phyloP scores from a whole-genome alignment of 2,113 vertebrate species.

The Gambusia holbrooki region DNA sequence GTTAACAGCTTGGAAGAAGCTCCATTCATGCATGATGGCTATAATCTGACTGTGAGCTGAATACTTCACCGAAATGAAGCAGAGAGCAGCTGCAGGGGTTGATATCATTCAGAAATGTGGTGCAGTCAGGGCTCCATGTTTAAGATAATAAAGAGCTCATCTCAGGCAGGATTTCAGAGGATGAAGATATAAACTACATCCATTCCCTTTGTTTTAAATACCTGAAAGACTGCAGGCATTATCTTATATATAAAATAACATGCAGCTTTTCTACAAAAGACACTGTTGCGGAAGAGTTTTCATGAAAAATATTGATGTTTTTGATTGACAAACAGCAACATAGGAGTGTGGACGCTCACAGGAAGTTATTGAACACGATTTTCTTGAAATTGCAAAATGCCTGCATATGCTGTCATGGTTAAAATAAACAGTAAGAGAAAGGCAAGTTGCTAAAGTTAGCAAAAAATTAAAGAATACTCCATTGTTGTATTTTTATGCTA shows the following conservation, averaged over 20 bases:
- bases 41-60: not conserved
- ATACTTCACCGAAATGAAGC: too few relatives aligned
- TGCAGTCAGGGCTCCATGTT: constrained; percentile 10
- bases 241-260: constrained; percentile 1
- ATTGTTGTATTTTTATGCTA: too few relatives aligned
- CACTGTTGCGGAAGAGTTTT: not conserved
- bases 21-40: not conserved
- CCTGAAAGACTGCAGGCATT: not conserved
- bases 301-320: constrained; percentile 3
- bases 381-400: not conserved
- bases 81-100: not conserved
- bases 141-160: constrained; percentile 14
- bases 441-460: not conserved
- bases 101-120: not conserved
- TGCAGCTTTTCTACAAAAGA: not conserved
- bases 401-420: not conserved
- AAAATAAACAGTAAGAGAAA: not conserved
- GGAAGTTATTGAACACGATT: not conserved
- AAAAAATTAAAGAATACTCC: not conserved
- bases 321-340: not conserved
- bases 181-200: not conserved
- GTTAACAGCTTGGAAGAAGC: not conserved
- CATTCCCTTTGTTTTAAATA: not conserved
- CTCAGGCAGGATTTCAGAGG: not conserved
- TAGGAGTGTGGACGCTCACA: not conserved